Percentiles rank a stretch among this genome's conserved stretches.
Conservation (phyloP, 1,140 invertebrate species). For the Temnothorax nylanderi region DNA sequence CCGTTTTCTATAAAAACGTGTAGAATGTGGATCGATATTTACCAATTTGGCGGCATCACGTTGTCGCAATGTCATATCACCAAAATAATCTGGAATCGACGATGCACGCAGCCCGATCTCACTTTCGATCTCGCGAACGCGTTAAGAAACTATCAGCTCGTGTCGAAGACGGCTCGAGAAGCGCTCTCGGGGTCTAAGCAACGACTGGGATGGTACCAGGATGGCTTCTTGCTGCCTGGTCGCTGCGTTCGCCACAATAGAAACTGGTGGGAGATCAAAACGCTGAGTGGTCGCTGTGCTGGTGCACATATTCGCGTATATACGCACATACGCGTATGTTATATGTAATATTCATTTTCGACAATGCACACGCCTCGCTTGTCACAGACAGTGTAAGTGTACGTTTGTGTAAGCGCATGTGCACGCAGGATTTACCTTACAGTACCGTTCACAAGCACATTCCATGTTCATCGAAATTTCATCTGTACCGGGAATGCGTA, state of each 20-base stretch:
- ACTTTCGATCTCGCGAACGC: slow-evolving; percentile 60
- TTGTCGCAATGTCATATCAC: slow-evolving; percentile 77
- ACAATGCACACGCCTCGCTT: neutral
- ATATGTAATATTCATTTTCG: slow-evolving; percentile 12
- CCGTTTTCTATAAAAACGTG: neutral
- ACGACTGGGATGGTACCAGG: slow-evolving; percentile 78
- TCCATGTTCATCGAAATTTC: slow-evolving; percentile 1
- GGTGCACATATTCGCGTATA: slow-evolving; percentile 13
- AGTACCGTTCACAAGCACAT: neutral
- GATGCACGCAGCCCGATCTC: slow-evolving; percentile 40
- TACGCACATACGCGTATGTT: slow-evolving; percentile 14
- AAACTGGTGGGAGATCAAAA: slow-evolving; percentile 83
- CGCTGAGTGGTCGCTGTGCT: slow-evolving; percentile 73
- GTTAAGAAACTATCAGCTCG: slow-evolving; percentile 32
- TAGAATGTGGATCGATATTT: slow-evolving; percentile 69
- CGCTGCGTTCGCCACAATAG: slow-evolving; percentile 79
- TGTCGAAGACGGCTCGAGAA: slow-evolving; percentile 42
- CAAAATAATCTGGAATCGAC: neutral
- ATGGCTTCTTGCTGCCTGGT: slow-evolving; percentile 80
- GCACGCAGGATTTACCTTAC: neutral
- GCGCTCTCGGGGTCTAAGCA: slow-evolving; percentile 78
- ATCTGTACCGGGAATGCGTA: neutral
- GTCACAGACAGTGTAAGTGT: neutral
- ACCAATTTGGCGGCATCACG: slow-evolving; percentile 84
- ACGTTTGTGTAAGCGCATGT: neutral